These are phyloP conservation scores for Chloroceryle inda DNA, from an alignment of 2,797 vertebrate species.

Conservation along the genomic window DNA sequence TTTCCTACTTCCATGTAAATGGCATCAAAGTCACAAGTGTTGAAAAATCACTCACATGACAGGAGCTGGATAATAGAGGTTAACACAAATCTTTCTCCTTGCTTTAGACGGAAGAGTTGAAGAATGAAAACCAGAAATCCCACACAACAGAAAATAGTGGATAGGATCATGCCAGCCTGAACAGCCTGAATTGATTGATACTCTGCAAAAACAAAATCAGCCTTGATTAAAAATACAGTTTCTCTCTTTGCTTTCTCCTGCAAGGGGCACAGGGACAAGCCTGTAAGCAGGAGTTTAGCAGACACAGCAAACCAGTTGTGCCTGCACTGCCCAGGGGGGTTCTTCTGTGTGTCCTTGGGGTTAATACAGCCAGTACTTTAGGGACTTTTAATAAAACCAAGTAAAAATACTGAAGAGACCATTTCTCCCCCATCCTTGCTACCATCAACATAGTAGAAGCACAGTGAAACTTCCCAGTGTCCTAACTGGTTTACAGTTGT, in stretches of 20 bases:
- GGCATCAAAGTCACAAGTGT: neutral
- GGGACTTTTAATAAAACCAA: neutral
- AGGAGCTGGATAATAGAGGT: conserved; percentile 92
- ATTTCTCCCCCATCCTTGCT: neutral
- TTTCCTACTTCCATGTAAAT: neutral
- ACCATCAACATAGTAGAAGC: neutral
- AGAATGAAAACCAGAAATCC: conserved; percentile 93
- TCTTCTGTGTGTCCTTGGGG: neutral
- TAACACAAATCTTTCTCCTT: conserved; percentile 94
- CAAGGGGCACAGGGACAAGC: neutral
- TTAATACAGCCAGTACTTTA: neutral
- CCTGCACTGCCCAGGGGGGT: neutral
- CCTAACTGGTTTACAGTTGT: neutral
- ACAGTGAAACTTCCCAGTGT: neutral
- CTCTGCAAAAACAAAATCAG: conserved; percentile 78
- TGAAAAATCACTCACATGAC: conserved; percentile 86
- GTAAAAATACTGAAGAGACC: neutral
- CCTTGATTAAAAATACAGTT: neutral
- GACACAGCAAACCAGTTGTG: neutral
- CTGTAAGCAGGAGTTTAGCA: neutral
- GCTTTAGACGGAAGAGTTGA: conserved; percentile 95
- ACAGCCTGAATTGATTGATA: conserved; percentile 88
- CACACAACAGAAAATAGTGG: conserved; percentile 91
- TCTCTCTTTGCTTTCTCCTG: neutral
- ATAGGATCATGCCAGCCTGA: conserved; percentile 93